Conservation (phyloP, 2,888 invertebrate species). For the Plebejus melissa region DNA sequence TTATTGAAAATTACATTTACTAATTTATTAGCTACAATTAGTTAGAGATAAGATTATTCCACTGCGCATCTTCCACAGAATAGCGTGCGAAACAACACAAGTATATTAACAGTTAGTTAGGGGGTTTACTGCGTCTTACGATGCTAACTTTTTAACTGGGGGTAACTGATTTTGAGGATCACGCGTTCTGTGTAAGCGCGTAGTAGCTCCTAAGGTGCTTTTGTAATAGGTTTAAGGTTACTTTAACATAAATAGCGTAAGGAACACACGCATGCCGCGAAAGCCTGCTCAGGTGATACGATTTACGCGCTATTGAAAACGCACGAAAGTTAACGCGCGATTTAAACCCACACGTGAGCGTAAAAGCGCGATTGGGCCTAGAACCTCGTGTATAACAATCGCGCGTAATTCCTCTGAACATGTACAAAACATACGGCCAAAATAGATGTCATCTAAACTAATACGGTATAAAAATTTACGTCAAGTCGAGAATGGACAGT, state of each 20-base stretch:
- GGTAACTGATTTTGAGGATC: neutral
- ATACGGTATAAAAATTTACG: constrained; percentile 13
- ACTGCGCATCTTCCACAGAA: constrained; percentile 18
- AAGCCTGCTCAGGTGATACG: constrained; percentile 1
- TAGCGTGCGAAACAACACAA: neutral
- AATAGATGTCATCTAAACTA: constrained; percentile 1
- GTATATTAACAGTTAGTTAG: neutral
- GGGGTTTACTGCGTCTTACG: neutral
- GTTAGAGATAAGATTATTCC: constrained; percentile 20
- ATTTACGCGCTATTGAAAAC: neutral
- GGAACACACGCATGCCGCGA: constrained; percentile 12
- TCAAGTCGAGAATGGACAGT: constrained; percentile 22
- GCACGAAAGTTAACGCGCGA: neutral
- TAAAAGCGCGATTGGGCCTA: neutral
- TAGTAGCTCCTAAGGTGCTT: neutral
- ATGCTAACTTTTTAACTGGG: neutral
- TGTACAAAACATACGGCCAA: constrained; percentile 5
- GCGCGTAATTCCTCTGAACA: neutral
- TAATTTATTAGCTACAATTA: constrained; percentile 31
- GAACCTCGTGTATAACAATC: neutral
- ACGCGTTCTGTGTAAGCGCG: constrained; percentile 14
- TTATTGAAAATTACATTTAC: constrained; percentile 57
- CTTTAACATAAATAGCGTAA: constrained; percentile 13
- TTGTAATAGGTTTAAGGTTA: neutral
- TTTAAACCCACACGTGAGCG: neutral